Evolutionary conservation across 1,140 invertebrate species (phyloP).

Genomic region (Pogonognathellus flavescens): DNA sequence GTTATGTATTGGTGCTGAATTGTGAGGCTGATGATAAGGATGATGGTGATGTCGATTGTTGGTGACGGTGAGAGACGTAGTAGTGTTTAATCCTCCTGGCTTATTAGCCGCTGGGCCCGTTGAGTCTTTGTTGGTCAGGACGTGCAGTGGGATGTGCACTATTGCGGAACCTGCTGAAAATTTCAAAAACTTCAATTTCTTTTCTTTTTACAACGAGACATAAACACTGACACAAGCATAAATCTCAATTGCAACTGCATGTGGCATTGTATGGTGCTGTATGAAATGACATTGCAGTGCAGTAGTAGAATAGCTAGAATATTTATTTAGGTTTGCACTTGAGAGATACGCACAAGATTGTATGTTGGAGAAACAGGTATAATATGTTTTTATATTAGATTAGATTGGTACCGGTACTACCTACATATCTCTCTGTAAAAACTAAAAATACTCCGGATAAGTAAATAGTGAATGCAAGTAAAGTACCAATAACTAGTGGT

Average conservation of each 20-base stretch:
- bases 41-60: constrained; percentile 21
- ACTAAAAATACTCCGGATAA: no score
- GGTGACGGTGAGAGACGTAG: background rate
- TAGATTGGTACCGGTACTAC: no score
- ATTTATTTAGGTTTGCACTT: no score
- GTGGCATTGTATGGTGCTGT: no score
- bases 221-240: background rate
- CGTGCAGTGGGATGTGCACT: constrained; percentile 59
- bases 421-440: no score
- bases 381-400: no score
- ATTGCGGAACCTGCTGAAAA: constrained; percentile 56
- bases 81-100: constrained; percentile 40
- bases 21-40: constrained; percentile 3
- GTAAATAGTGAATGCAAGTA: no score
- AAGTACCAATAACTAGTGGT: no score
- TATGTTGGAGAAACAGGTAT: no score
- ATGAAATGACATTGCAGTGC: background rate
- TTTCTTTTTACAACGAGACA: background rate
- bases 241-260: background rate
- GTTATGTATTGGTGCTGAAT: background rate
- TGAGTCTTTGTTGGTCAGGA: constrained; percentile 53
- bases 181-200: constrained; percentile 27
- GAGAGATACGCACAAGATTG: no score
- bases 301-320: background rate
- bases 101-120: constrained; percentile 42